These are phyloP conservation scores for Burhinus oedicnemus DNA, from an alignment of 2,113 vertebrate genomes.

Conservation along the genomic window DNA sequence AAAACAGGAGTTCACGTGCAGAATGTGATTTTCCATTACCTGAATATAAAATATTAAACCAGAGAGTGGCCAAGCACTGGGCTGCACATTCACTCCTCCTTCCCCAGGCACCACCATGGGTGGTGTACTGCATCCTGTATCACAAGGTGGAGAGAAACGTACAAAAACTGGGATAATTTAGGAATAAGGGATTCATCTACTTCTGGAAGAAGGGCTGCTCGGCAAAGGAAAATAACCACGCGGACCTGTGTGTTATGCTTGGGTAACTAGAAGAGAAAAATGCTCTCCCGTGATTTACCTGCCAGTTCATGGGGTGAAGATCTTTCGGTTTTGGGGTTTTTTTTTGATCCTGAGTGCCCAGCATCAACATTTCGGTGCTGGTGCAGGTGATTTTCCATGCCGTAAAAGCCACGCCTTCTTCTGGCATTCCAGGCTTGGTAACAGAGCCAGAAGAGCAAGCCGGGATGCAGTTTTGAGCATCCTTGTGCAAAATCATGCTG, in stretches of 20 bases:
- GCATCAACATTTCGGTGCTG: fast-evolving
- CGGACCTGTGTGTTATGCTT: fast-evolving
- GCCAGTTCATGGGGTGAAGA: background rate
- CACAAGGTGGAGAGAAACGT: fast-evolving
- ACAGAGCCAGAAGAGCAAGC: background rate
- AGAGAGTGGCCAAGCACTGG: background rate
- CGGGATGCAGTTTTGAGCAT: background rate
- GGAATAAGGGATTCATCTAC: background rate
- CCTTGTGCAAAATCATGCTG: background rate
- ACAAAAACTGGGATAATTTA: background rate
- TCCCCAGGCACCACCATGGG: background rate
- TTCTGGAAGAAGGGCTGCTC: background rate
- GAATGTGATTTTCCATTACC: background rate
- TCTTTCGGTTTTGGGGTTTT: background rate
- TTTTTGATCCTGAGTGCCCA: background rate
- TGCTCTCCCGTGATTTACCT: background rate
- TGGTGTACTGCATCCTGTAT: fast-evolving
- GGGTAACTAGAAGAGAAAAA: background rate
- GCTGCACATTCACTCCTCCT: background rate
- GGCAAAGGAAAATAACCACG: background rate
- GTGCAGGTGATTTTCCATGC: background rate
- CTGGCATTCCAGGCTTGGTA: background rate
- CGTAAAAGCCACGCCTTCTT: background rate
- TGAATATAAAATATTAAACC: background rate
- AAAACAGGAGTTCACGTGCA: background rate